These are phyloP conservation scores for Metaphire vulgaris DNA, from an alignment of 1,140 invertebrate genomes.

Conservation along the genomic window DNA sequence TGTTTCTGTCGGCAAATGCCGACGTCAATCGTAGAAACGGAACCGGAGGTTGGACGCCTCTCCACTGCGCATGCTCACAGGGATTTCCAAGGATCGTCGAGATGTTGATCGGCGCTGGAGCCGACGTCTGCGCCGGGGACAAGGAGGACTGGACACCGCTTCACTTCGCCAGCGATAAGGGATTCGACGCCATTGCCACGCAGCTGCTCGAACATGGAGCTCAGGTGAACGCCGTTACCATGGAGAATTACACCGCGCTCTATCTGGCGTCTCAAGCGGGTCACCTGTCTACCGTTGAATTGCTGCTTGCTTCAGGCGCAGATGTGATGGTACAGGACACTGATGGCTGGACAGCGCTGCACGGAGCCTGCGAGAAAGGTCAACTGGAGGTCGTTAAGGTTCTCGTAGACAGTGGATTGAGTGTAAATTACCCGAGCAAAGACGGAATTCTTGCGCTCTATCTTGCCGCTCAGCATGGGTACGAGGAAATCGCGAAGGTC, in stretches of 20 bases:
- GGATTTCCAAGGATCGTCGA: slow-evolving; percentile 27
- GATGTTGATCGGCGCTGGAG: slow-evolving; percentile 25
- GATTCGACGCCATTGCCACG: not conserved
- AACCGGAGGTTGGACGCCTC: slow-evolving; percentile 21
- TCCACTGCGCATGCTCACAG: slow-evolving; percentile 30
- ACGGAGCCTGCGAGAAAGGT: slow-evolving; percentile 25
- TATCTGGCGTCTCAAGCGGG: slow-evolving; percentile 29
- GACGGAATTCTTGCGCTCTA: slow-evolving; percentile 25
- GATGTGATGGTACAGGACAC: slow-evolving; percentile 13
- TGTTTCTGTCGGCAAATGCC: slow-evolving; percentile 8
- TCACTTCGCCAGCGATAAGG: slow-evolving; percentile 22
- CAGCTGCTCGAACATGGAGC: slow-evolving; percentile 13
- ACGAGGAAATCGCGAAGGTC: not conserved
- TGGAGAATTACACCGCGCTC: slow-evolving; percentile 26
- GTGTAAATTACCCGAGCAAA: slow-evolving; percentile 16
- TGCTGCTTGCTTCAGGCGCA: slow-evolving; percentile 10
- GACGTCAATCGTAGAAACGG: slow-evolving; percentile 5
- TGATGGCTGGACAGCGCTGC: slow-evolving; percentile 29
- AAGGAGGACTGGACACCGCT: slow-evolving; percentile 23
- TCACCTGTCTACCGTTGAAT: slow-evolving; percentile 9
- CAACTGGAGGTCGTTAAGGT: slow-evolving; percentile 23
- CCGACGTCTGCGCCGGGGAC: slow-evolving; percentile 24
- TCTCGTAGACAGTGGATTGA: slow-evolving; percentile 5
- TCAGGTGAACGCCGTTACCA: slow-evolving; percentile 18
- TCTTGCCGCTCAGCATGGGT: slow-evolving; percentile 27